These are phyloP conservation scores for Calliopsis andreniformis DNA, from an alignment of 1,140 invertebrate species.

Conservation along the genomic window DNA sequence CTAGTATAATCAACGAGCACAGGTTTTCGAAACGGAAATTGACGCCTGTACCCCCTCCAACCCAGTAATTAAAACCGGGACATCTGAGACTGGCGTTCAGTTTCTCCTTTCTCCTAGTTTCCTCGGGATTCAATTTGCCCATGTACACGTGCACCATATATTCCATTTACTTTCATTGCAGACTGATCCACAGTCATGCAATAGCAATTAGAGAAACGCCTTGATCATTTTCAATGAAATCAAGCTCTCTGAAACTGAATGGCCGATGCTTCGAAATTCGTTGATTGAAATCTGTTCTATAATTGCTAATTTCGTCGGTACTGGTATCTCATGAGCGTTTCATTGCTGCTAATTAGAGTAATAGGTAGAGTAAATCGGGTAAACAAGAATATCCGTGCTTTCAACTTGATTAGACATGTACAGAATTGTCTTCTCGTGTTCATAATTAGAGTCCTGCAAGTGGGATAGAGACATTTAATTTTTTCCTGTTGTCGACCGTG, in stretches of 20 bases:
- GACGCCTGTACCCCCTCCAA: slow-evolving; percentile 3
- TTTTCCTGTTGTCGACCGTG: too few relatives aligned
- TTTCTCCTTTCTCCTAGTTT: neutral
- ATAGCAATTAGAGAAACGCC: neutral
- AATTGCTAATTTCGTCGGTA: too few relatives aligned
- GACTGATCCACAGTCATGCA: neutral
- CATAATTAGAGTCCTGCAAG: too few relatives aligned
- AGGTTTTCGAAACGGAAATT: slow-evolving; percentile 32
- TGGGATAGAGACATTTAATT: too few relatives aligned
- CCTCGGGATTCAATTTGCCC: slow-evolving; percentile 15
- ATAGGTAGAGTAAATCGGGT: too few relatives aligned
- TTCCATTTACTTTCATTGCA: neutral
- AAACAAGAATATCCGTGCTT: too few relatives aligned
- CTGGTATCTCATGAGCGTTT: too few relatives aligned
- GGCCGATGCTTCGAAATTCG: too few relatives aligned
- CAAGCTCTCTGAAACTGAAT: neutral
- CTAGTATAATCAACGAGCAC: slow-evolving; percentile 44
- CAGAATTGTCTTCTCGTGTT: too few relatives aligned
- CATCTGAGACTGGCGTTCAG: slow-evolving; percentile 9
- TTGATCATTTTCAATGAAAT: neutral
- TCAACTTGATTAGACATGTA: too few relatives aligned
- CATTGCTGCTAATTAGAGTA: too few relatives aligned
- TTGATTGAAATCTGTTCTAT: too few relatives aligned
- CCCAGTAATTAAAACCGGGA: slow-evolving; percentile 54
- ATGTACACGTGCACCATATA: neutral